These are phyloP conservation scores for Nesoenas mayeri DNA, from an alignment of 2,113 vertebrate species.

Conservation along the genomic window DNA sequence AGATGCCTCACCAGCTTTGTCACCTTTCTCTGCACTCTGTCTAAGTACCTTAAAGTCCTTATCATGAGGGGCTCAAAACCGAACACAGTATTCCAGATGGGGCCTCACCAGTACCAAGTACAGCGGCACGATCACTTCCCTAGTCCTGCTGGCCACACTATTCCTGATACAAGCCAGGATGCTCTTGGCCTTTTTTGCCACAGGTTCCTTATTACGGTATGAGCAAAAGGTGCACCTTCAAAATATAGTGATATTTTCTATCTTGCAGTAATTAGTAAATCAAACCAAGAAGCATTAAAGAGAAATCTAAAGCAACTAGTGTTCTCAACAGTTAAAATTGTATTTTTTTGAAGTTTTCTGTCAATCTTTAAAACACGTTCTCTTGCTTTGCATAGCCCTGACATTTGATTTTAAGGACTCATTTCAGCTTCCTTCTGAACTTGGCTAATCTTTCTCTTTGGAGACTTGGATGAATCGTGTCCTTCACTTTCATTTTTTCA, in stretches of 20 bases:
- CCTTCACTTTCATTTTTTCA: not conserved
- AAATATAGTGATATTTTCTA: not conserved
- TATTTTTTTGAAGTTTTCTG: not conserved
- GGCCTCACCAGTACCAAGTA: too few species aligned
- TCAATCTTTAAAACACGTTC: not conserved
- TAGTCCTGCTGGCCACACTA: too few species aligned
- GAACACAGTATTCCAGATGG: too few species aligned
- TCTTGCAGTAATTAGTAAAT: constrained; percentile 23
- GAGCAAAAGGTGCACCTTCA: not conserved
- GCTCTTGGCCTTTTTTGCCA: too few species aligned
- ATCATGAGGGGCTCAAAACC: too few species aligned
- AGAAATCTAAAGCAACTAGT: not conserved
- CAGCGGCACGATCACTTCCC: too few species aligned
- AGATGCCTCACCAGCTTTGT: too few species aligned
- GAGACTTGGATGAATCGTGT: not conserved
- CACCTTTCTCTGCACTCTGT: too few species aligned
- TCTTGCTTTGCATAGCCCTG: not conserved
- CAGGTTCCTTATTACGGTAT: not conserved
- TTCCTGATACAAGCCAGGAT: too few species aligned
- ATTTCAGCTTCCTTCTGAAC: not conserved
- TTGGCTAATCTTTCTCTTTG: not conserved
- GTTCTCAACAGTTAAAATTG: not conserved
- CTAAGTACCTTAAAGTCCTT: too few species aligned
- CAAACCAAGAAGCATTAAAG: not conserved
- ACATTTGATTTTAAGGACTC: not conserved